Evolutionary conservation across 2,888 invertebrate genomes (phyloP), one percentile per base, ranked within the genome.

Genomic region (Mesopsocus fuscifrons): DNA sequence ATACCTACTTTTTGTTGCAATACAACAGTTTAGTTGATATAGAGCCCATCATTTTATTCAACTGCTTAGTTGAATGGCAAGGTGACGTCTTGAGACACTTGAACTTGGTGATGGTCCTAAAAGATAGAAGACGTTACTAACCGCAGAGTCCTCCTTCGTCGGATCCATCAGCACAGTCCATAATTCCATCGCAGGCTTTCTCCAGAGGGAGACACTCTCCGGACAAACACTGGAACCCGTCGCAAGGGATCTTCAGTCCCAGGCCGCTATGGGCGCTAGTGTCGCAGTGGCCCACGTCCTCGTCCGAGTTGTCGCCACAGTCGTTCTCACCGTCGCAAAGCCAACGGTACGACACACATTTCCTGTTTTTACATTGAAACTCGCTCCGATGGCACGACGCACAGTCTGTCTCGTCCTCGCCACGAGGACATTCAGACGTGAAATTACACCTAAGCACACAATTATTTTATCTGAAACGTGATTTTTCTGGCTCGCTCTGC

Each of bases 271-370:
- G n/a, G 11, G 30, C n/a, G 30, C 35, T 34, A 11, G 17, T 48
- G 2, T 48, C 45, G 47, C 60, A 63, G 30, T 56, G 53, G 5
- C 50, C 50, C 3, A 49, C 21, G 8, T 68, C 69, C 56, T 87
- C 85, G 53, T 87, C 85, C 1, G 76, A 75, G 9, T 69, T 69
- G 53, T 85, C 84, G 0, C 57, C 57, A 54, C 85, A 87, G 53
- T 85, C 79, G 41, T 68, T 63, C 0, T 56, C 54, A 0, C 68
- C 64, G 51, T 84, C 68, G 63, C 72, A 73, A 48, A 72, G 52
- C 65, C 74, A 73, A 6, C 59, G 53, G 0, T 68, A 63, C 6
- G 26, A 26, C 26, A 85, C 67, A 50, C 85, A 72, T 35, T 61
- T 65, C 41, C 65, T 63, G 60, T 76, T 67, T 17, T 57, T 52